Evolutionary conservation across 2,113 vertebrate species (phyloP).

Genomic region (Pelobates fuscus): DNA sequence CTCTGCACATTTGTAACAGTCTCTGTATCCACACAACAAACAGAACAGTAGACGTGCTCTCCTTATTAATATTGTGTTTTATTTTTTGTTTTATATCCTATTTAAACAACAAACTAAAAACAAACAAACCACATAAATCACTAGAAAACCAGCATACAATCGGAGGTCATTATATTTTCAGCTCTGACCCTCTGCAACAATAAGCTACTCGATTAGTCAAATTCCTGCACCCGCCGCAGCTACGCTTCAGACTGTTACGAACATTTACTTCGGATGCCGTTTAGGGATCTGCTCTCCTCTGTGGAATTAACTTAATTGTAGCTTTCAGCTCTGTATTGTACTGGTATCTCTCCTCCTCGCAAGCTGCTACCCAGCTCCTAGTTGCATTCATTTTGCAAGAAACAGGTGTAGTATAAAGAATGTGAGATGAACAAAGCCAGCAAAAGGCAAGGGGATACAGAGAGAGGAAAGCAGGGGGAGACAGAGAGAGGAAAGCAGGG

Average conservation of each 20-base stretch:
- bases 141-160: constrained; percentile 2
- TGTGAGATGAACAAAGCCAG: constrained; percentile 10
- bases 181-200: constrained; percentile 15
- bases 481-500: background rate
- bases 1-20: no score
- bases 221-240: constrained; percentile 27
- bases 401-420: constrained; percentile 43
- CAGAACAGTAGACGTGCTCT: no score
- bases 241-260: constrained; percentile 17
- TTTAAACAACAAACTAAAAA: no score
- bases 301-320: constrained; percentile 43
- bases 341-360: constrained; percentile 37
- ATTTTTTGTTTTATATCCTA: background rate
- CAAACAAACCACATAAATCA: constrained; percentile 26
- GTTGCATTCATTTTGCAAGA: constrained; percentile 40
- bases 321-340: constrained; percentile 38
- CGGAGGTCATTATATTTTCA: constrained; percentile 17
- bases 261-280: constrained; percentile 26
- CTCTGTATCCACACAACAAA: no score
- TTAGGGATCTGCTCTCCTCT: constrained; percentile 34
- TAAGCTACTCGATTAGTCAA: constrained; percentile 26
- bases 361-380: constrained; percentile 32
- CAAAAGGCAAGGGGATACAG: no score
- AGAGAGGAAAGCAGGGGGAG: background rate
- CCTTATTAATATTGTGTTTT: no score